These are phyloP conservation scores for Ciconia boyciana DNA, from an alignment of 2,113 vertebrate genomes.

Conservation along the genomic window DNA sequence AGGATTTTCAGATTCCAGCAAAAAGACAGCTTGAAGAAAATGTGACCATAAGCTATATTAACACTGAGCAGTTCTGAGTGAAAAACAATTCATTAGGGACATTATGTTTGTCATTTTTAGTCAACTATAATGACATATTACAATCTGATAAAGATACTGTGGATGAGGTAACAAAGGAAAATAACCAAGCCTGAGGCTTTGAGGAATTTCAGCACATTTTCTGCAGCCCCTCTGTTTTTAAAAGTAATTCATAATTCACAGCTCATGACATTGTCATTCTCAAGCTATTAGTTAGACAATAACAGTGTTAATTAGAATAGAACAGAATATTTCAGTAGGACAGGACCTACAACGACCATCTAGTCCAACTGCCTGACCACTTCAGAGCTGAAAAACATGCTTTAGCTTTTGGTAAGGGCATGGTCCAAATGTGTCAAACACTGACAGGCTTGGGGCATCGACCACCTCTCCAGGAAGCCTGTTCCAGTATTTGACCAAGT, in stretches of 20 bases:
- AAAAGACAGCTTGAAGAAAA: background rate
- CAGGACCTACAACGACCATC: background rate
- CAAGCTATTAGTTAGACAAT: constrained; percentile 6
- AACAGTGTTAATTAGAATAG: background rate
- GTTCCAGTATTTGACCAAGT: background rate
- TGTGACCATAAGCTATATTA: background rate
- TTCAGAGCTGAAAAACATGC: background rate
- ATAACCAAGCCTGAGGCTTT: background rate
- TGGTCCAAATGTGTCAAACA: background rate
- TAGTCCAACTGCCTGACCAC: background rate
- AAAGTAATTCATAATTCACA: constrained; percentile 13
- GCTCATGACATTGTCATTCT: constrained; percentile 7
- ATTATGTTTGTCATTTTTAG: background rate
- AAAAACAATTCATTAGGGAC: background rate
- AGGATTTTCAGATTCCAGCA: background rate
- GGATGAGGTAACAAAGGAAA: background rate
- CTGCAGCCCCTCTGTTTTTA: background rate
- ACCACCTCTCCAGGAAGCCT: background rate
- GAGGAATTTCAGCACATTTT: background rate
- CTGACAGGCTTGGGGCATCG: accelerated
- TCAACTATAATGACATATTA: background rate
- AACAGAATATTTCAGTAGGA: background rate
- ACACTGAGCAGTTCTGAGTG: background rate
- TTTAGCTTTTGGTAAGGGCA: background rate
- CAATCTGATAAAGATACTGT: background rate